Evolutionary conservation across 2,113 vertebrate genomes (phyloP).

Genomic region (Anser brachyrhynchus): DNA sequence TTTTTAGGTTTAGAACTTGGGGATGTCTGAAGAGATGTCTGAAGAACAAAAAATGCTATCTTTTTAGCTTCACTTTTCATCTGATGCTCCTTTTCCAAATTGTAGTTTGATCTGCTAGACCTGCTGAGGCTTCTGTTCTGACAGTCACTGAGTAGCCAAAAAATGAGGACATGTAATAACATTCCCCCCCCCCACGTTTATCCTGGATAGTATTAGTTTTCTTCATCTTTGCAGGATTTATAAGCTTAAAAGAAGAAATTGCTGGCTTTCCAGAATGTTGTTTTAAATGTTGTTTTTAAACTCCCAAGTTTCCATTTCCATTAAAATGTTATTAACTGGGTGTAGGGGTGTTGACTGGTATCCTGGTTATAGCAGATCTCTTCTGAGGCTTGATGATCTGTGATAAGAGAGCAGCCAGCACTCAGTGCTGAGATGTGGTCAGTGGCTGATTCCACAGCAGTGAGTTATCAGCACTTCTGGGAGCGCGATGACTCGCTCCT

Average conservation of each 20-base stretch:
- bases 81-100: neutral
- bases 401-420: neutral
- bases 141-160: neutral
- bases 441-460: neutral
- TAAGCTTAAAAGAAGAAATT: neutral
- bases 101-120: neutral
- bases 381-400: neutral
- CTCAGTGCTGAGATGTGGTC: neutral
- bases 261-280: neutral
- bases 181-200: neutral
- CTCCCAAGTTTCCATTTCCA: neutral
- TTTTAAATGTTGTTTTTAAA: neutral
- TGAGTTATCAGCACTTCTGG: neutral
- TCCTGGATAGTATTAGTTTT: neutral
- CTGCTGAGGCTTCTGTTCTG: neutral
- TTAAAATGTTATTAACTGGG: neutral
- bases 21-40: slow-evolving; percentile 32
- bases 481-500: neutral
- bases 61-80: neutral
- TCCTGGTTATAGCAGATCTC: neutral
- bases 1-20: neutral
- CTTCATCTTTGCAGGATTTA: neutral
- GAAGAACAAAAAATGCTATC: neutral
- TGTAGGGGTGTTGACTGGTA: neutral
- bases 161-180: neutral